phyloP scores from a whole-genome alignment of 2,797 vertebrate species.

The Typhlichthys subterraneus region DNA sequence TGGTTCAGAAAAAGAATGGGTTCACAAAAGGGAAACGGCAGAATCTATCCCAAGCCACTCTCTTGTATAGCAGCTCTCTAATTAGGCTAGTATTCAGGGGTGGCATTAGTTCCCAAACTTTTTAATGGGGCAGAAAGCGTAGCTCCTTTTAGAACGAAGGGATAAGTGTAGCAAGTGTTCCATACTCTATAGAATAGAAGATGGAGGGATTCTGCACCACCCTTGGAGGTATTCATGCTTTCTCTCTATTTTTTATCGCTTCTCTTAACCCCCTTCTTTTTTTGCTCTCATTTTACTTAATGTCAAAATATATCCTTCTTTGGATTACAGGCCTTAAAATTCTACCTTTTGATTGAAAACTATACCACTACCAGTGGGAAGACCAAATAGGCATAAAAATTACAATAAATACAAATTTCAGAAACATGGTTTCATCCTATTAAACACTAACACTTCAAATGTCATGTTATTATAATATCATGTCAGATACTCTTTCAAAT shows the following conservation, averaged over 20 bases:
- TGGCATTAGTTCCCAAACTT: constrained; percentile 91
- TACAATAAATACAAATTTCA: too few relatives aligned
- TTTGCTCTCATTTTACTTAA: constrained; percentile 19
- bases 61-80: constrained; percentile 79
- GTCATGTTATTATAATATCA: too few relatives aligned
- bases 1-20: constrained; percentile 58
- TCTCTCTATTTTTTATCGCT: constrained; percentile 61
- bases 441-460: too few relatives aligned
- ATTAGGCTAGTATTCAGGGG: constrained; percentile 86
- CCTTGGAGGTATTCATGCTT: constrained; percentile 78
- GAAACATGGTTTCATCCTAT: too few relatives aligned
- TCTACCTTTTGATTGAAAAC: too few relatives aligned
- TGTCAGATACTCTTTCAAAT: too few relatives aligned
- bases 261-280: constrained; percentile 51
- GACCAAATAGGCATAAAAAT: too few relatives aligned
- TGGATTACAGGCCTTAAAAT: not conserved
- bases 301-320: not conserved
- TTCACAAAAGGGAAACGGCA: constrained; percentile 61
- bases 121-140: constrained; percentile 88
- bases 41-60: constrained; percentile 56
- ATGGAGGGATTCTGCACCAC: constrained; percentile 80
- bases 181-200: constrained; percentile 73
- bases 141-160: constrained; percentile 82
- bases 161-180: constrained; percentile 90
- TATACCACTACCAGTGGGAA: too few relatives aligned